phyloP scores from a whole-genome alignment of 2,797 vertebrate genomes.

The Pseudomugil tenellus region DNA sequence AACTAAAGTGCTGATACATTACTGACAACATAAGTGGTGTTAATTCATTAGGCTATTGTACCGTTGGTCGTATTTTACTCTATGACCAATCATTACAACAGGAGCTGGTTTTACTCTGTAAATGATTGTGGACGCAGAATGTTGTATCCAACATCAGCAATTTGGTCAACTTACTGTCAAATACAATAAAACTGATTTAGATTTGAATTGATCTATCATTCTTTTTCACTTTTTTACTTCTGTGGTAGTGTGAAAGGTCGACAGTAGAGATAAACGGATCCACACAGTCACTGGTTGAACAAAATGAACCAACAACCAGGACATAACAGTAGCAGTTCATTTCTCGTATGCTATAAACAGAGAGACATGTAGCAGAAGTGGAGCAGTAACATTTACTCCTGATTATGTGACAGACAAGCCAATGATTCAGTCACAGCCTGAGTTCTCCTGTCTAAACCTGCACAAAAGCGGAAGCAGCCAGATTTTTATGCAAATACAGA shows the following conservation, averaged over 20 bases:
- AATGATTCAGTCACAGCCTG: conserved; percentile 58
- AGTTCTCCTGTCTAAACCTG: conserved; percentile 53
- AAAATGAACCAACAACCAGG: conserved; percentile 47
- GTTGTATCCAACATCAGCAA: conserved; percentile 7
- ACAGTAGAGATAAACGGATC: conserved; percentile 17
- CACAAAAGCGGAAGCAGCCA: conserved; percentile 51
- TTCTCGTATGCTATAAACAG: conserved; percentile 23
- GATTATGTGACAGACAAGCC: conserved; percentile 40
- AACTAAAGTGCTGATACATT: conserved; percentile 53
- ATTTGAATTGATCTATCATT: not conserved
- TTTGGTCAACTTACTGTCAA: not conserved
- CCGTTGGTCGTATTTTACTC: conserved; percentile 10
- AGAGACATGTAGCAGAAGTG: conserved; percentile 46
- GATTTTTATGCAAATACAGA: conserved; percentile 71
- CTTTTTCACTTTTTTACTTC: not conserved
- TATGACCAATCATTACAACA: conserved; percentile 26
- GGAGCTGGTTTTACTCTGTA: conserved; percentile 23
- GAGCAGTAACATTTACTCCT: conserved; percentile 54
- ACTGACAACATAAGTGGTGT: conserved; percentile 32
- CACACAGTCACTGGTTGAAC: conserved; percentile 29
- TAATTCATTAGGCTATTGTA: conserved; percentile 45
- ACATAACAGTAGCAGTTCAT: conserved; percentile 29
- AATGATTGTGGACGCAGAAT: conserved; percentile 27
- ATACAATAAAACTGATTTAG: not conserved
- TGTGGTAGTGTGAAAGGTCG: conserved; percentile 19